phyloP scores from a whole-genome alignment of 2,113 vertebrate genomes.

The Rhea americana region DNA sequence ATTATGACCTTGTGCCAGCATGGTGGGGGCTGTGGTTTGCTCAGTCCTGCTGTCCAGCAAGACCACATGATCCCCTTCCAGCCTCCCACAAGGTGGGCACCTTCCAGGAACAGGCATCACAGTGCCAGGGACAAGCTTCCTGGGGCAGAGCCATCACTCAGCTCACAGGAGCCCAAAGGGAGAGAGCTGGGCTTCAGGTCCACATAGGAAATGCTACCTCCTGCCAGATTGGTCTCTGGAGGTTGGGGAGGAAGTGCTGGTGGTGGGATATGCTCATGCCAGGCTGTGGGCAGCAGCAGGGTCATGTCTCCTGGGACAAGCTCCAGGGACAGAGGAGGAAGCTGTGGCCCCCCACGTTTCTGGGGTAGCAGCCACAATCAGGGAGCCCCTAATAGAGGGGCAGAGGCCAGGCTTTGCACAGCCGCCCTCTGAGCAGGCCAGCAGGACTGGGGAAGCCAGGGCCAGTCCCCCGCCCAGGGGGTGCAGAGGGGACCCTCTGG shows the following conservation, averaged over 20 bases:
- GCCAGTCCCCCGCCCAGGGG: not conserved
- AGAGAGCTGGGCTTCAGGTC: not conserved
- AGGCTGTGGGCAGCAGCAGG: not conserved
- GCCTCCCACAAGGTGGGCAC: not conserved
- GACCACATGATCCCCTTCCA: not conserved
- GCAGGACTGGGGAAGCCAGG: not conserved
- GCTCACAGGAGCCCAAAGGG: not conserved
- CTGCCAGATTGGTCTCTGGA: fast-evolving
- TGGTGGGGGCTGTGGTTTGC: fast-evolving
- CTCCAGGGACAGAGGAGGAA: not conserved
- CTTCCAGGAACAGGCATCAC: not conserved
- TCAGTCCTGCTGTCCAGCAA: not conserved
- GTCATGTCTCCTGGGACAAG: not conserved
- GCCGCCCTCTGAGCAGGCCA: not conserved
- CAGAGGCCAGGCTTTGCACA: not conserved
- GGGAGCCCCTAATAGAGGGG: not conserved
- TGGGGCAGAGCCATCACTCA: not conserved
- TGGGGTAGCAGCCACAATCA: fast-evolving
- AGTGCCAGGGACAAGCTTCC: too few species aligned
- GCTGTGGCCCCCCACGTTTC: not conserved
- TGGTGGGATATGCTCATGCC: not conserved
- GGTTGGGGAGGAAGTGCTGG: not conserved
- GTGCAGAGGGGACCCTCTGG: not conserved
- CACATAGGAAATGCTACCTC: not conserved
- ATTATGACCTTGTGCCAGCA: not conserved